phyloP scores from a whole-genome alignment of 1,140 invertebrate genomes.

The Muscidifurax raptorellus region DNA sequence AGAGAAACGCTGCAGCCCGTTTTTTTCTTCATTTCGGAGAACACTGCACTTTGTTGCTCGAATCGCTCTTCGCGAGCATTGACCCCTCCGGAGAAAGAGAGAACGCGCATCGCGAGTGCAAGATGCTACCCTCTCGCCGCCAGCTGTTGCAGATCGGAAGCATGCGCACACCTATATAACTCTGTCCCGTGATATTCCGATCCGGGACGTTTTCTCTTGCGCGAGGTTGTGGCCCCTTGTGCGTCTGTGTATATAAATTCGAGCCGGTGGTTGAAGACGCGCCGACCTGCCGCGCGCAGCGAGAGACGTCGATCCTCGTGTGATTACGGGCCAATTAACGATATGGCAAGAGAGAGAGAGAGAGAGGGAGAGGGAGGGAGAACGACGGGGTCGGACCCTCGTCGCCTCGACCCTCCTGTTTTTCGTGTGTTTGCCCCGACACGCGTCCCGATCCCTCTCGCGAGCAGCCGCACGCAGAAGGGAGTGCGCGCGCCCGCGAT shows the following conservation, averaged over 20 bases:
- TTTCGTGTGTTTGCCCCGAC: not conserved
- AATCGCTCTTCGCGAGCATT: not conserved
- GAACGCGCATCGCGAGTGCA: not conserved
- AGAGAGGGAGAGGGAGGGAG: not conserved
- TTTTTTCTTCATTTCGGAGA: not conserved
- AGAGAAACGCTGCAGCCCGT: not conserved
- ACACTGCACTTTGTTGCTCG: not conserved
- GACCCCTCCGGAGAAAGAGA: no score
- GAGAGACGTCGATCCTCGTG: slow-evolving; percentile 30
- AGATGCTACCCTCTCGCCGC: not conserved
- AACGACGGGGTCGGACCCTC: slow-evolving; percentile 25
- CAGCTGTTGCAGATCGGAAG: not conserved
- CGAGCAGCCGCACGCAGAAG: not conserved
- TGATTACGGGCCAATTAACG: slow-evolving; percentile 46
- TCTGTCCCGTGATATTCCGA: not conserved
- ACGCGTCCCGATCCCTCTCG: slow-evolving; percentile 23
- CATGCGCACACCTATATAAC: no score
- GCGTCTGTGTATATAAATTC: no score
- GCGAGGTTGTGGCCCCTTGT: no score
- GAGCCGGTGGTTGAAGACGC: not conserved
- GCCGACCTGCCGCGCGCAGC: no score
- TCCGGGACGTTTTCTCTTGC: not conserved
- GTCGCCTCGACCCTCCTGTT: slow-evolving; percentile 21
- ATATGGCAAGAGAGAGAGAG: not conserved
- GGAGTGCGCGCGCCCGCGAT: slow-evolving; percentile 18